Evolutionary conservation across 2,113 vertebrate species (phyloP).

Genomic region (Numida meleagris): DNA sequence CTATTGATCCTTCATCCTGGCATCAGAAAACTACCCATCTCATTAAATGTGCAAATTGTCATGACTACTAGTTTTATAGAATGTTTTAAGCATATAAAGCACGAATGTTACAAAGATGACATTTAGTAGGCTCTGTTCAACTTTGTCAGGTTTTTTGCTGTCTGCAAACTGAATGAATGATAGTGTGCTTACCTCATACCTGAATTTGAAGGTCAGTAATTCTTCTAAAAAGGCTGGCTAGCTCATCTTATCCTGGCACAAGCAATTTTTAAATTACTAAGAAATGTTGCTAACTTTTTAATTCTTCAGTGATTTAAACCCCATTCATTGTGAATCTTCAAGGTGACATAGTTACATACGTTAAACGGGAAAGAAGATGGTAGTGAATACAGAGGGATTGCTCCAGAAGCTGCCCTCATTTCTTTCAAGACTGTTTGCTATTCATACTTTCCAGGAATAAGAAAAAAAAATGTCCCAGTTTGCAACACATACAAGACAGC

Average conservation of each 20-base stretch:
- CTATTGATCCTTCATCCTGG: neutral
- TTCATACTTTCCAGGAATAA: neutral
- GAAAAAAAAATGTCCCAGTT: neutral
- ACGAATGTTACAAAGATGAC: conserved; percentile 42
- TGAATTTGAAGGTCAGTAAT: neutral
- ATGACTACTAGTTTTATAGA: conserved; percentile 30
- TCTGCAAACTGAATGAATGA: neutral
- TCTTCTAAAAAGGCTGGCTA: neutral
- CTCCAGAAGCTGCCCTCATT: neutral
- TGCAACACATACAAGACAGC: neutral
- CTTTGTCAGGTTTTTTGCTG: neutral
- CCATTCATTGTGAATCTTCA: neutral
- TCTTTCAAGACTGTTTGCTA: neutral
- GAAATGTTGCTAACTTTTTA: neutral
- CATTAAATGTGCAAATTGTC: conserved; percentile 24
- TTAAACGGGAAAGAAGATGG: neutral
- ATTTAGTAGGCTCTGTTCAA: neutral
- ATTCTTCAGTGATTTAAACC: neutral
- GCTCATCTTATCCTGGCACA: neutral
- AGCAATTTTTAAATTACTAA: neutral
- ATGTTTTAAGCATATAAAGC: neutral
- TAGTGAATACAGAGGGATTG: neutral
- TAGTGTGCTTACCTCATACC: neutral
- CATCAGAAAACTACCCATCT: neutral
- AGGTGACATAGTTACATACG: neutral